Evolutionary conservation across 2,888 invertebrate genomes (phyloP).

Genomic region (Norana najaformis): DNA sequence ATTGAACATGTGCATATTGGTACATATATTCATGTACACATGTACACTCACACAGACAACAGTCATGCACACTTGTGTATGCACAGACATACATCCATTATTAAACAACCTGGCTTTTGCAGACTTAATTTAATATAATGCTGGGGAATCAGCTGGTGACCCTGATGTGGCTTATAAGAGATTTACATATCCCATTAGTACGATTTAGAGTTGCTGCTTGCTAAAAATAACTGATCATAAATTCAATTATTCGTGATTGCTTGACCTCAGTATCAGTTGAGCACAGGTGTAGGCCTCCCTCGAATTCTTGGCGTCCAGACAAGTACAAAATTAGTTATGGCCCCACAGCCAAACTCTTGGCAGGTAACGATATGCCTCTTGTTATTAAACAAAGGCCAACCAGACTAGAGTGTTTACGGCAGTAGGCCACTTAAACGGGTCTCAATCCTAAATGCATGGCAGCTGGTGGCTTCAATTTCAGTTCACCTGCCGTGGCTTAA

Average conservation of each 20-base stretch:
- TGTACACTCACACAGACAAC: neutral
- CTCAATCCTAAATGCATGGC: neutral
- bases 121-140: no score
- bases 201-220: no score
- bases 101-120: no score
- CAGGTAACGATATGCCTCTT: slow-evolving; percentile 2
- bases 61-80: neutral
- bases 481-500: neutral
- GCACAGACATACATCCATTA: neutral
- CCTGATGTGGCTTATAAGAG: no score
- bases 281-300: neutral
- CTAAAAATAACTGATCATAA: no score
- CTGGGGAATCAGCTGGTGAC: no score
- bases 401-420: neutral
- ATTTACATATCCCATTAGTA: neutral
- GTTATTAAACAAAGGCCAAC: neutral
- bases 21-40: no score
- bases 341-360: neutral
- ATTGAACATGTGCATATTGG: no score
- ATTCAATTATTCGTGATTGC: no score
- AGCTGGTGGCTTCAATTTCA: neutral
- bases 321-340: neutral
- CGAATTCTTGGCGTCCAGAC: neutral
- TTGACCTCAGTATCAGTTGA: no score
- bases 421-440: neutral